Base-by-base conservation (phyloP, 1,140 invertebrate genomes). In the Oedothorax gibbosus region DNA sequence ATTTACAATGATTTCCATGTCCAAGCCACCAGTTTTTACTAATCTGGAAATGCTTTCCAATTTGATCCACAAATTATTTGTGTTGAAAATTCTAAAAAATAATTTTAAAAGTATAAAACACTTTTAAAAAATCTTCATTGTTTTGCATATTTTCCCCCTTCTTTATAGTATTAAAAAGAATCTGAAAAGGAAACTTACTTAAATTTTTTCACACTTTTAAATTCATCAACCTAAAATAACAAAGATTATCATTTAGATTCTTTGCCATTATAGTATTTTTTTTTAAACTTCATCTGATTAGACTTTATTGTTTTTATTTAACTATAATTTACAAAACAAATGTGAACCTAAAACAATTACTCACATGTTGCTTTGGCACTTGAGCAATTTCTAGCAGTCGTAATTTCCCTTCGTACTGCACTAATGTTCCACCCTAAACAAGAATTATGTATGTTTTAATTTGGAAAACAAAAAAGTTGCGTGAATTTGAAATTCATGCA, bases 1-100 rank as follows among this genome's bases (percentile, higher is more conserved):
- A 89, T 99, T 99, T 0, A 99, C 95, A 89, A 99, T 99, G 51
- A 99, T 97, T 91, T 99, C 99, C 95, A 99, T 95, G 88, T 98
- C 95, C 18, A 99, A 90, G 0, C 93, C 93, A 51, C 93, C 93
- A 85, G 95, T 92, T 51, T 94, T 93, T 1, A 99, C 91, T 10
- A 98, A 93, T 86, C 95, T 92, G 88, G 98, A 93, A 73, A 99
- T 96, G 0, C 97, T 92, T 87, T 93, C 92, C 7, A 99, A 90
- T 89, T 95, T 98, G 4, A 97, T 95, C 99, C 99, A 99, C 81
- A 99, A 91, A 90, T 99, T 99, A 89, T 99, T 99, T 0, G 99
- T 99, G 90, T 99, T 99, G 92, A 99, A 99, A 90, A 99, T 99
- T 87, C 92, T 93, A 85, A 87, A 89, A 79, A 11, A 71, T 35